Base-by-base conservation (phyloP, 2,888 invertebrate genomes). In the Agrotis puta region DNA sequence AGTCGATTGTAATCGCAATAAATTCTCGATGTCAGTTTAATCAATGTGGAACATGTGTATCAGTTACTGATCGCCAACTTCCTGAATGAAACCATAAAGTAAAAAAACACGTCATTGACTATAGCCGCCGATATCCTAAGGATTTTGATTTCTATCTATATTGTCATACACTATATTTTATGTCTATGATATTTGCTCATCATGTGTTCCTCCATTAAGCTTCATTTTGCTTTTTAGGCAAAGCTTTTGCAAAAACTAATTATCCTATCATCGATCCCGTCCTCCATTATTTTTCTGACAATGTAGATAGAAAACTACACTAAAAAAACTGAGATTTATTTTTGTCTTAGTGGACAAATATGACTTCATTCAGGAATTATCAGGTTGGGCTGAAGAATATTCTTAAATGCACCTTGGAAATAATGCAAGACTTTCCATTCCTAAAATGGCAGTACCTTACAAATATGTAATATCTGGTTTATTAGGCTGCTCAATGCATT, bases 191-290 rank as follows among this genome's bases (percentile, higher is more conserved):
- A 11, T 66, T 82, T 64, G n/a, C 54, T 56, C 81, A 77, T 64
- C 2, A 39, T 64, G 13, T 81, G 64, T 77, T 22, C 71, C 73
- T 59, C 39, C 79, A 79, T 79, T 7, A 64, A 53, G 74, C 82
- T 79, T 58, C 5, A 64, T 45, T 82, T 74, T 59, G 79, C 74
- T 48, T 65, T 33, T 48, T 50, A 79, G 61, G 64, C 14, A n/a
- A n/a, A 47, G 64, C 68, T 68, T 47, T 27, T 11, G 53, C 51
- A 56, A 51, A n/a, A 54, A 79, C 43, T 79, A 79, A 82, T 45
- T 53, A 50, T 58, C 79, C 73, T 27, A 0, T 18, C 79, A 73
- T 58, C n/a, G 33, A 82, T 58, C 27, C 83, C 13, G 39, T 62
- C 79, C 74, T 22, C 43, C 61, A 73, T 64, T 66, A 48, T n/a